Evolutionary conservation across 1,140 invertebrate species (phyloP).

Genomic region (Aradophagus sp.): DNA sequence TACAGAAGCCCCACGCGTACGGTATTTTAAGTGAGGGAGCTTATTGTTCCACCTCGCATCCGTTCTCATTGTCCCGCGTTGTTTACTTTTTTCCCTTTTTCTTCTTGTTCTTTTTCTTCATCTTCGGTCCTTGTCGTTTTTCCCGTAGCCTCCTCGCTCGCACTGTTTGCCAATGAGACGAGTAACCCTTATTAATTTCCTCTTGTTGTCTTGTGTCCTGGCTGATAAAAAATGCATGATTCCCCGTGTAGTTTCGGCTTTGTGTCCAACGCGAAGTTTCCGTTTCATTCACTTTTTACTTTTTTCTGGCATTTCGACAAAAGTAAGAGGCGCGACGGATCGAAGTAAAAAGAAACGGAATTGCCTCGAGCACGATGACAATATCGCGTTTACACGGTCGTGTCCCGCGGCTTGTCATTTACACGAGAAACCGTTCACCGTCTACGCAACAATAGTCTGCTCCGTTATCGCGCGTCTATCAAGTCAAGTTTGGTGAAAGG

Average conservation of each 20-base stretch:
- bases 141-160: not conserved
- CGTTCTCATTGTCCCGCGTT: constrained; percentile 45
- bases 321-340: constrained; percentile 8
- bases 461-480: not conserved
- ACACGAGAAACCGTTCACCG: constrained; percentile 19
- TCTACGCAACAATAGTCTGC: not conserved
- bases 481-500: not conserved
- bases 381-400: constrained; percentile 15
- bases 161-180: constrained; percentile 21
- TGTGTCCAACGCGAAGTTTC: constrained; percentile 16
- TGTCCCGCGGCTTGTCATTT: constrained; percentile 32
- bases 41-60: constrained; percentile 50
- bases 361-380: constrained; percentile 18
- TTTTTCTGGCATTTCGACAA: constrained; percentile 23
- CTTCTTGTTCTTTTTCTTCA: not conserved
- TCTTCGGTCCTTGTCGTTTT: not conserved
- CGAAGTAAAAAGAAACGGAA: constrained; percentile 33
- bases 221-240: constrained; percentile 2
- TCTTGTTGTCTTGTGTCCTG: not conserved
- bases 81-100: constrained; percentile 20
- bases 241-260: not conserved
- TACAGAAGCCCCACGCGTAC: constrained; percentile 46
- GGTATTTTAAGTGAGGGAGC: constrained; percentile 47
- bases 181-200: constrained; percentile 17
- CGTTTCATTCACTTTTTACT: constrained; percentile 17